These are phyloP conservation scores for Heterodera filipjevi DNA, from an alignment of 2,888 invertebrate genomes.

Conservation along the genomic window DNA sequence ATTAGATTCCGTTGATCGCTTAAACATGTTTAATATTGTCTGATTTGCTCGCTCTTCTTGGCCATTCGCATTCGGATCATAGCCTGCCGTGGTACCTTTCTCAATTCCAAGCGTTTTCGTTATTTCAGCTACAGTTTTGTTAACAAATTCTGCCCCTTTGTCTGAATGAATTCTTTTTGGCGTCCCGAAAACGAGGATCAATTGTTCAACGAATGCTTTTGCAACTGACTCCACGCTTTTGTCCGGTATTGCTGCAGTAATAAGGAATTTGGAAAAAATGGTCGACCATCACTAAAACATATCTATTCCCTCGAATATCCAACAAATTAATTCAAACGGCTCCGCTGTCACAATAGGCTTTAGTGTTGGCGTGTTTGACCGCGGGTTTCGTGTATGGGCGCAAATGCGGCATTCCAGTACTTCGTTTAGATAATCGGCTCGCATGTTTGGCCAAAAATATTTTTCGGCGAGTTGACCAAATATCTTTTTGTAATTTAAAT, in stretches of 20 bases:
- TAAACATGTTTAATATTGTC: not conserved
- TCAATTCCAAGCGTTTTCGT: not conserved
- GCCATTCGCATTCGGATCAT: not conserved
- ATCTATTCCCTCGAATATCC: constrained; percentile 38
- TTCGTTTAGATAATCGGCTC: constrained; percentile 4
- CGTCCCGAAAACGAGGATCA: not conserved
- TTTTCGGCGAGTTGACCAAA: not conserved
- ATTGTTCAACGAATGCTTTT: constrained; percentile 41
- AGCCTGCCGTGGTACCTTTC: constrained; percentile 13
- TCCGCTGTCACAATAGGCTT: not conserved
- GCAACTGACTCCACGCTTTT: constrained; percentile 45
- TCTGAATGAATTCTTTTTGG: constrained; percentile 45
- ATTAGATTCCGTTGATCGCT: not conserved
- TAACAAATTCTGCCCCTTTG: constrained; percentile 42
- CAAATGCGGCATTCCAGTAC: constrained; percentile 33
- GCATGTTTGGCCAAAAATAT: constrained; percentile 41
- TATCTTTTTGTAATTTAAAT: not conserved
- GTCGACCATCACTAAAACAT: constrained; percentile 30
- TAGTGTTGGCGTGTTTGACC: constrained; percentile 31
- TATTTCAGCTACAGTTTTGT: constrained; percentile 17
- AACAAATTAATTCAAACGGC: constrained; percentile 37
- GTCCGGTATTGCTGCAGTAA: constrained; percentile 58
- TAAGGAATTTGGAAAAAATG: constrained; percentile 43
- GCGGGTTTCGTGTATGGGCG: constrained; percentile 26
- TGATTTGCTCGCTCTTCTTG: not conserved